Percentiles rank a stretch among this genome's conserved stretches.
These are phyloP conservation scores for Lepus americanus DNA, from an alignment of 2,113 vertebrate genomes.

Conservation along the genomic window DNA sequence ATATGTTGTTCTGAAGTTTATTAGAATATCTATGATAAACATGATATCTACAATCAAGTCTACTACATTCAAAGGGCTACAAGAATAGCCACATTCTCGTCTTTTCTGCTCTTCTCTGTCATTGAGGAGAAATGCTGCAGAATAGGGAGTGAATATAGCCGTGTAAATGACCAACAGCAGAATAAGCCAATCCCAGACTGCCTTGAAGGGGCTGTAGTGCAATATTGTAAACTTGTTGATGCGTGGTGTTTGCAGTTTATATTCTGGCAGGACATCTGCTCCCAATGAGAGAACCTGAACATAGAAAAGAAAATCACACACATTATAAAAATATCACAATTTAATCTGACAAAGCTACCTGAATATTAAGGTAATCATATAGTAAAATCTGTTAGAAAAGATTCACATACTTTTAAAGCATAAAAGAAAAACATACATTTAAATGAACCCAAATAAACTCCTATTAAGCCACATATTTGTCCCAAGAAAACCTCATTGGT, in stretches of 20 bases:
- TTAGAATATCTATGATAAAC: slow-evolving; percentile 99
- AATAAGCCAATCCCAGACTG: slow-evolving; percentile 99
- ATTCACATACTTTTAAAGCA: background rate
- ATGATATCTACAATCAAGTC: slow-evolving; percentile 99
- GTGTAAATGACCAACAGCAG: slow-evolving; percentile 98
- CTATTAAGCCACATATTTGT: background rate
- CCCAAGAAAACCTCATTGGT: background rate
- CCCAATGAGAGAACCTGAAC: slow-evolving; percentile 96
- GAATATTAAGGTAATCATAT: slow-evolving; percentile 9
- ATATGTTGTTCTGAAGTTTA: slow-evolving; percentile 99
- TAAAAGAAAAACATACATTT: slow-evolving; percentile 7
- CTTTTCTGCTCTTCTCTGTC: slow-evolving; percentile 96
- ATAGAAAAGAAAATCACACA: slow-evolving; percentile 12
- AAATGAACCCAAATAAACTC: background rate
- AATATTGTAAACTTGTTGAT: slow-evolving; percentile 99
- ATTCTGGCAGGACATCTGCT: slow-evolving; percentile 98
- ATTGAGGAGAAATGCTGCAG: slow-evolving; percentile 98
- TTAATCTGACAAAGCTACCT: background rate
- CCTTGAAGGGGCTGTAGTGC: slow-evolving; percentile 99
- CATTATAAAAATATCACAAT: slow-evolving; percentile 27
- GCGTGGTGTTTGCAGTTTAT: slow-evolving; percentile 98
- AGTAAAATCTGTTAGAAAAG: background rate
- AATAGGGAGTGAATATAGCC: slow-evolving; percentile 98
- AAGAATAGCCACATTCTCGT: slow-evolving; percentile 97
- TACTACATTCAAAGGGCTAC: slow-evolving; percentile 97